A percentile compares a stretch with the other conserved stretches of the same genome.
Evolutionary conservation across 2,888 invertebrate species (phyloP).

Genomic region (Caenorhabditis sulstoni): DNA sequence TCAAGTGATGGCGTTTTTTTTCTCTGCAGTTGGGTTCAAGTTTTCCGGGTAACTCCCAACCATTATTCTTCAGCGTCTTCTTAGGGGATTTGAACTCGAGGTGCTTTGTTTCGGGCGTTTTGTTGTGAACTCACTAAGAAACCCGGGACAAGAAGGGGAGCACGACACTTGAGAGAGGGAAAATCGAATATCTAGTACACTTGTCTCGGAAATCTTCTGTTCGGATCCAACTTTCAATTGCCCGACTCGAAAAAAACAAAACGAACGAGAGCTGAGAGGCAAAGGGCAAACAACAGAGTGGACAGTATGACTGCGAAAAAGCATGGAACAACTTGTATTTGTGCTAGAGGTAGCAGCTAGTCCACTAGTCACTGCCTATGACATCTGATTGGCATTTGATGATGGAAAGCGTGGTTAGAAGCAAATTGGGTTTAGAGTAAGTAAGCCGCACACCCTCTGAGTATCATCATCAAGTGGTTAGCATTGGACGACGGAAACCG

Average conservation of each 20-base stretch:
- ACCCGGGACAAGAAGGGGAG: conserved; percentile 32
- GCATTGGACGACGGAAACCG: conserved; percentile 34
- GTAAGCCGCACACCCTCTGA: conserved; percentile 12
- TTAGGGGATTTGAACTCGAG: conserved; percentile 27
- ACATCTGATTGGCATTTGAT: conserved; percentile 55
- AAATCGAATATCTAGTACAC: conserved; percentile 44
- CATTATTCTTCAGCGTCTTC: conserved; percentile 41
- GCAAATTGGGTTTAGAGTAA: conserved; percentile 50
- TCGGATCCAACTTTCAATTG: background rate
- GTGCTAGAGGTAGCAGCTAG: background rate
- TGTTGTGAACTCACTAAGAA: conserved; percentile 36
- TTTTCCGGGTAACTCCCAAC: conserved; percentile 30
- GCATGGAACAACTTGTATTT: background rate
- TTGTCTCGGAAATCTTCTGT: conserved; percentile 31
- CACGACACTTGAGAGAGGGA: conserved; percentile 40
- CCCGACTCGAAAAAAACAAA: background rate
- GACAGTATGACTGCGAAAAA: background rate
- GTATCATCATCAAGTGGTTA: conserved; percentile 55
- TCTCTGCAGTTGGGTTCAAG: conserved; percentile 21
- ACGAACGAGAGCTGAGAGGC: too few species aligned
- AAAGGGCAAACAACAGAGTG: background rate
- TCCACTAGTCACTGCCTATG: conserved; percentile 1
- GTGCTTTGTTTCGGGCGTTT: background rate
- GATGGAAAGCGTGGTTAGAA: conserved; percentile 36
- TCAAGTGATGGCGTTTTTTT: background rate